A percentile compares a stretch with the other conserved stretches of the same genome.
Conservation (phyloP, 2,113 vertebrate species). For the Vireo altiloquus region DNA sequence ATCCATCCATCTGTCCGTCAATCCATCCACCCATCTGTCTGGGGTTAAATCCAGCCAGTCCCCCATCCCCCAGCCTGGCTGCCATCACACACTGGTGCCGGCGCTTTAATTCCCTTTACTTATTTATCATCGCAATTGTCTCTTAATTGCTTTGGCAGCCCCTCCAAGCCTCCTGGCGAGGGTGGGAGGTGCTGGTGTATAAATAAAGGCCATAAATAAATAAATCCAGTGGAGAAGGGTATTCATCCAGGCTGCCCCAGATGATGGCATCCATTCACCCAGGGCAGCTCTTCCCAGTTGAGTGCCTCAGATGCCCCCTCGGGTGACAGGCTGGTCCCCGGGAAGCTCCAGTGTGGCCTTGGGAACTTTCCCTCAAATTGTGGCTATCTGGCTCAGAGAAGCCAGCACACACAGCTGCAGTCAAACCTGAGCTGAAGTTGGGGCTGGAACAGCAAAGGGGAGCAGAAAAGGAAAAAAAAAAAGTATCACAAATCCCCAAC, state of each 20-base stretch:
- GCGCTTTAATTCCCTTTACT: conserved; percentile 21
- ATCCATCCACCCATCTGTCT: background rate
- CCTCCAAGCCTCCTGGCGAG: background rate
- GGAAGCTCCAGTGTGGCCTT: background rate
- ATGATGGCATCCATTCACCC: background rate
- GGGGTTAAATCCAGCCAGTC: background rate
- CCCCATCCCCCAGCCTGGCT: background rate
- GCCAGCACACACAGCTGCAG: background rate
- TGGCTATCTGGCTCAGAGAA: background rate
- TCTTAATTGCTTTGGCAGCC: conserved; percentile 43
- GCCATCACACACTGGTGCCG: background rate
- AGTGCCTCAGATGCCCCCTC: fast-evolving
- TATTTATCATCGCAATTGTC: conserved; percentile 43
- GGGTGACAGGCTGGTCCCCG: background rate
- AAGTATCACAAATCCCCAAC: background rate
- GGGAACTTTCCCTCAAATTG: background rate
- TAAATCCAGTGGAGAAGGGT: background rate
- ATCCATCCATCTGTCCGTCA: background rate
- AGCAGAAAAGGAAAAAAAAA: background rate
- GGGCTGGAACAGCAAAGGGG: background rate
- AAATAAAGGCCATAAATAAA: conserved; percentile 4
- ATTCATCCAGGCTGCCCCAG: background rate
- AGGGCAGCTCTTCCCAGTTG: fast-evolving
- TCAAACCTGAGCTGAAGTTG: background rate
- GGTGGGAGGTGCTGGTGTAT: background rate